These are phyloP conservation scores for Thermophis baileyi DNA, from an alignment of 2,113 vertebrate species.

Conservation along the genomic window DNA sequence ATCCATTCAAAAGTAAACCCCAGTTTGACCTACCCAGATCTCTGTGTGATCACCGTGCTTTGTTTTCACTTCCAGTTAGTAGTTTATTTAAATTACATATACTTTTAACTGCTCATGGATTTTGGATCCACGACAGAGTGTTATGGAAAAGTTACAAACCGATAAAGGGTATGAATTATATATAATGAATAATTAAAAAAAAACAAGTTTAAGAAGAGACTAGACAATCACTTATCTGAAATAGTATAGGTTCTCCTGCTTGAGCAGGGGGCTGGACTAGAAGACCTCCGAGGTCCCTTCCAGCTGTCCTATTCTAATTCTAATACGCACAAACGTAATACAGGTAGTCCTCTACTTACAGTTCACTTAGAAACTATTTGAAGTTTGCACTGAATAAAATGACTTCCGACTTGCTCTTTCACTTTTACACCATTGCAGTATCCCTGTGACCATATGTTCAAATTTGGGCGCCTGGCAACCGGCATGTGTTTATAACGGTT, in stretches of 20 bases:
- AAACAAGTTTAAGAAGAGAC: too few relatives aligned
- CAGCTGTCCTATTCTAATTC: too few relatives aligned
- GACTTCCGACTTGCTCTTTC: background rate
- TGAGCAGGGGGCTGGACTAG: too few relatives aligned
- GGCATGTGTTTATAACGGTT: background rate
- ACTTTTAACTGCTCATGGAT: background rate
- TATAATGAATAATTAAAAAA: background rate
- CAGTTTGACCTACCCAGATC: too few relatives aligned
- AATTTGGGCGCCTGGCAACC: background rate
- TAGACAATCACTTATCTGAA: too few relatives aligned
- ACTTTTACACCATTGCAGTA: background rate
- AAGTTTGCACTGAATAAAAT: background rate
- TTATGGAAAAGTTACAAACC: background rate
- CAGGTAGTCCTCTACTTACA: background rate
- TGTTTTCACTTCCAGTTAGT: background rate
- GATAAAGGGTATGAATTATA: background rate
- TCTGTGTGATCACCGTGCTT: background rate
- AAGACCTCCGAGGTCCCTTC: too few relatives aligned
- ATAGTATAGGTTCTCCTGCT: too few relatives aligned
- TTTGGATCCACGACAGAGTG: background rate
- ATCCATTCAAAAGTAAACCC: too few relatives aligned
- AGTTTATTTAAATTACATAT: background rate
- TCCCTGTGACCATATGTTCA: background rate
- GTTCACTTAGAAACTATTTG: background rate
- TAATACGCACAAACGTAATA: background rate